Percentiles rank a stretch among this genome's conserved stretches.
Evolutionary conservation across 2,113 vertebrate genomes (phyloP).

Genomic region (Delphinapterus leucas): DNA sequence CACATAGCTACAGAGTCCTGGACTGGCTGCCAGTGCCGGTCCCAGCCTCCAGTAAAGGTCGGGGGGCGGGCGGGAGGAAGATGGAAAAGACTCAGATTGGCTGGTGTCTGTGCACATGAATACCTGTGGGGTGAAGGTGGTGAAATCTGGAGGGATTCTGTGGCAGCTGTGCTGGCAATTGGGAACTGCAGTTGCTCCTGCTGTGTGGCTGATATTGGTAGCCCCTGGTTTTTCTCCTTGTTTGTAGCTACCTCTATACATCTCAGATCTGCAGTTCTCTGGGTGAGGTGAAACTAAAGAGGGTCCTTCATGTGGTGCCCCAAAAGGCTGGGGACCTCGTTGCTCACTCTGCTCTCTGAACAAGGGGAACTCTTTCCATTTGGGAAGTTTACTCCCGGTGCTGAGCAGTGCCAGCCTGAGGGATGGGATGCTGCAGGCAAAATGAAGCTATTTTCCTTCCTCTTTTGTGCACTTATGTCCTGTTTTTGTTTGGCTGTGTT

Average conservation of each 20-base stretch:
- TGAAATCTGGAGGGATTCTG: background rate
- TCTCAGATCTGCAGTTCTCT: background rate
- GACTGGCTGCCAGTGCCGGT: background rate
- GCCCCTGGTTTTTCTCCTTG: background rate
- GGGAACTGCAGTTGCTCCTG: background rate
- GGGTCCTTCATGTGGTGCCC: background rate
- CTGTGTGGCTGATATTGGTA: background rate
- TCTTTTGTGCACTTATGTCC: background rate
- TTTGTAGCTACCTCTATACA: background rate
- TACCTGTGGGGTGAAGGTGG: background rate
- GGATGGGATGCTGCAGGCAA: background rate
- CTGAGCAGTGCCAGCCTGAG: background rate
- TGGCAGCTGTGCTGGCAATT: background rate
- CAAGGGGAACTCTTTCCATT: background rate
- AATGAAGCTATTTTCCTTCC: background rate
- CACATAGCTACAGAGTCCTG: background rate
- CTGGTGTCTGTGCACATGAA: background rate
- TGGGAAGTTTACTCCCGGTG: background rate
- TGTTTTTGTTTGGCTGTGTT: background rate
- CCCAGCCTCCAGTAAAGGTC: background rate
- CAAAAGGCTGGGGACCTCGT: background rate
- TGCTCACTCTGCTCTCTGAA: background rate
- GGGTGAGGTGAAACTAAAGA: background rate
- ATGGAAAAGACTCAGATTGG: background rate
- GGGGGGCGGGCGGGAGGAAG: background rate